Conservation (phyloP, 2,888 invertebrate genomes). For the Lagria hirta region DNA sequence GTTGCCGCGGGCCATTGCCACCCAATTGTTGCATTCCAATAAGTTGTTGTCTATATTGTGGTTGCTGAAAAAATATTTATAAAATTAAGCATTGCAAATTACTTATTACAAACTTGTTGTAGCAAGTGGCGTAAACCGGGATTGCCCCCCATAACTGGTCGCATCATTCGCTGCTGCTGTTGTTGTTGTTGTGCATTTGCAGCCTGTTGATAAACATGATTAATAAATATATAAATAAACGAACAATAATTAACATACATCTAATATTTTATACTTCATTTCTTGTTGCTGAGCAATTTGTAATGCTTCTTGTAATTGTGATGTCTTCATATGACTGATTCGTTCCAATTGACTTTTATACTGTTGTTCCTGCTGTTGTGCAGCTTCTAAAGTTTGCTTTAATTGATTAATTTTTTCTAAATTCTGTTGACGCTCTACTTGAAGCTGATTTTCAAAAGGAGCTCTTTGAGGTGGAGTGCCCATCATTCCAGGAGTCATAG, state of each 20-base stretch:
- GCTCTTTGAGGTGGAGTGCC: slow-evolving; percentile 41
- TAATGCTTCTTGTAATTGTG: slow-evolving; percentile 64
- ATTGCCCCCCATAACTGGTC: slow-evolving; percentile 73
- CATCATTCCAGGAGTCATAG: slow-evolving; percentile 41
- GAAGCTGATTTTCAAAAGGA: slow-evolving; percentile 60
- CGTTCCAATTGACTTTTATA: slow-evolving; percentile 77
- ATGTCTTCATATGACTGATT: slow-evolving; percentile 63
- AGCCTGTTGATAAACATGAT: slow-evolving; percentile 43
- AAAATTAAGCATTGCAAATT: slow-evolving; percentile 6
- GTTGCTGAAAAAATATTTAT: slow-evolving; percentile 60
- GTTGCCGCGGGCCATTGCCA: slow-evolving; percentile 54
- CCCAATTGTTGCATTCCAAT: slow-evolving; percentile 61
- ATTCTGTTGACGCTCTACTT: slow-evolving; percentile 76
- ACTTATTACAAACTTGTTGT: slow-evolving; percentile 62
- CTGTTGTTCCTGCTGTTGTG: slow-evolving; percentile 76
- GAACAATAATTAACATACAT: slow-evolving; percentile 55
- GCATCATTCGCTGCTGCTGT: slow-evolving; percentile 66
- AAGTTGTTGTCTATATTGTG: slow-evolving; percentile 67
- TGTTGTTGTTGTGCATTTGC: slow-evolving; percentile 55
- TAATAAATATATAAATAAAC: no score
- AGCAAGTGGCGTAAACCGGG: slow-evolving; percentile 78
- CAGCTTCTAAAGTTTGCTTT: slow-evolving; percentile 76
- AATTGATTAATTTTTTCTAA: slow-evolving; percentile 75
- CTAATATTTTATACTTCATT: slow-evolving; percentile 74
- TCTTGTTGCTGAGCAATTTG: slow-evolving; percentile 80